Conservation (phyloP, 2,113 vertebrate genomes). For the Thryonomys swinderianus region DNA sequence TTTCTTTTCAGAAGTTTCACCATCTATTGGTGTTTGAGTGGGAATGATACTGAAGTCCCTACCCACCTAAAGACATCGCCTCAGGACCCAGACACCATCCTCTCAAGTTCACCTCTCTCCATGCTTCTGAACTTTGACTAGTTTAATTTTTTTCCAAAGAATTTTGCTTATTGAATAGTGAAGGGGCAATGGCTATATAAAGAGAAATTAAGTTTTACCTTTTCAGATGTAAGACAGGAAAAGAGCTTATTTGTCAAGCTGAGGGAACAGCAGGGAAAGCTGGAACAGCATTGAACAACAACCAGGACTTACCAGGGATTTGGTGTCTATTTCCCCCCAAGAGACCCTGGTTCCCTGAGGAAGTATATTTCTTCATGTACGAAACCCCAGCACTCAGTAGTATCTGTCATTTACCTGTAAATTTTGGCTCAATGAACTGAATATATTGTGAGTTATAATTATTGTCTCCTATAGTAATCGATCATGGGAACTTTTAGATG, state of each 20-base stretch:
- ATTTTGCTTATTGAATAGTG: background rate
- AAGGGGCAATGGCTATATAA: background rate
- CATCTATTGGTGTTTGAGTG: background rate
- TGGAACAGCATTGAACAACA: background rate
- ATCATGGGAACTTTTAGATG: background rate
- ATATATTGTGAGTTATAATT: background rate
- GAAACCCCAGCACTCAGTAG: background rate
- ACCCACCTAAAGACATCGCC: background rate
- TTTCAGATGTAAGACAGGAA: background rate
- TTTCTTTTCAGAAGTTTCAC: background rate
- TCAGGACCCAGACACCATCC: background rate
- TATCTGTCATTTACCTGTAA: background rate
- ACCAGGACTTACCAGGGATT: background rate
- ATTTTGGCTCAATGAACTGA: background rate
- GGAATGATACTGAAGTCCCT: background rate
- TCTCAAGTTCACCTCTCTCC: background rate
- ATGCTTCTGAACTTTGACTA: background rate
- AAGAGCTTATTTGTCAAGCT: background rate
- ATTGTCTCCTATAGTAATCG: background rate
- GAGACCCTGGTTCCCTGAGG: background rate
- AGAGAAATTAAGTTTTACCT: background rate
- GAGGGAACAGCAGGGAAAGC: background rate
- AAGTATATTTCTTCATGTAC: constrained; percentile 3
- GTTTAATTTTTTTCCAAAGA: background rate
- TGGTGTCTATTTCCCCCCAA: background rate